Evolutionary conservation across 2,113 vertebrate genomes (phyloP).

Genomic region (Mustela lutreola): DNA sequence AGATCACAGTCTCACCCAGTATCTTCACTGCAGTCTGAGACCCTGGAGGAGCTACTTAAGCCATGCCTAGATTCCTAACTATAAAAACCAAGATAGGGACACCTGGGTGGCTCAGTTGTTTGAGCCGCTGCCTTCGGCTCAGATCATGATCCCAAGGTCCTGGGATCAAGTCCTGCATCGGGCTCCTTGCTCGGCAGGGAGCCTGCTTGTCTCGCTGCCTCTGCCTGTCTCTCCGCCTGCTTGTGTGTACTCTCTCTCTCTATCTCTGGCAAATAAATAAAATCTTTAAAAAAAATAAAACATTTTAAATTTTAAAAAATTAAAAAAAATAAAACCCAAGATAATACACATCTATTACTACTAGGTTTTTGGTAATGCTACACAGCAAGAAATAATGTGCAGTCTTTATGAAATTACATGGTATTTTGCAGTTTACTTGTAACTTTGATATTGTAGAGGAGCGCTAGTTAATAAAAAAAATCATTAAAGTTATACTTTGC

Average conservation of each 20-base stretch:
- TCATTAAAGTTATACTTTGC: background rate
- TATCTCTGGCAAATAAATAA: no score
- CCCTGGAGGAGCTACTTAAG: background rate
- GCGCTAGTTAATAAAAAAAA: background rate
- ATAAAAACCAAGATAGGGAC: background rate
- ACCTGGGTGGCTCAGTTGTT: no score
- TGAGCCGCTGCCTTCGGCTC: no score
- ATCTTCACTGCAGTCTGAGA: background rate
- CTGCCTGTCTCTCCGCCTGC: no score
- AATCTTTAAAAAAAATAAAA: no score
- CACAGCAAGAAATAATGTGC: background rate
- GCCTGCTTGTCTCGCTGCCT: no score
- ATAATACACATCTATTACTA: background rate
- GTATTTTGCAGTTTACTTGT: background rate
- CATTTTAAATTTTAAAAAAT: no score
- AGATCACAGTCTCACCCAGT: background rate
- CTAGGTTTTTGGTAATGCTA: slow-evolving; percentile 8
- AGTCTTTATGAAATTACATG: background rate
- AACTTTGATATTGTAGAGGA: background rate
- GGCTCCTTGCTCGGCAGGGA: no score
- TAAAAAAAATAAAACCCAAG: background rate
- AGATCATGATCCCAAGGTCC: no score
- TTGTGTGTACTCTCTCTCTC: no score
- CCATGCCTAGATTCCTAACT: background rate
- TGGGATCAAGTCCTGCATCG: no score